Percentiles rank a stretch among this genome's conserved stretches.
Conservation (phyloP, 1,140 invertebrate species). For the Tyrophagus putrescentiae region DNA sequence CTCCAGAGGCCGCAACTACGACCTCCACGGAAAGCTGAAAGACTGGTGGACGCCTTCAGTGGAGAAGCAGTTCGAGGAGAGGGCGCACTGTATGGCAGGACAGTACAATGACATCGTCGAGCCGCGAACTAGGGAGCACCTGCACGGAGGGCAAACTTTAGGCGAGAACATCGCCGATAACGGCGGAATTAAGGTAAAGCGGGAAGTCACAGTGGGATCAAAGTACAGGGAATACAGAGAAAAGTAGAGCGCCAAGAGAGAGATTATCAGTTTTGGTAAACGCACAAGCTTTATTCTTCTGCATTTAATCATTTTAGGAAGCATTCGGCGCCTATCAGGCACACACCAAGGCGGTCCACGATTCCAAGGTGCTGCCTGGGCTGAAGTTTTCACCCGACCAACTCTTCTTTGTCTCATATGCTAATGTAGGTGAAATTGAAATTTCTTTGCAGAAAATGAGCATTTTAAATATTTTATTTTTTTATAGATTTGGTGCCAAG, state of each 20-base stretch:
- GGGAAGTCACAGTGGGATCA: no score
- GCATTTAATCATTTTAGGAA: no score
- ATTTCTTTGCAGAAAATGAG: background rate
- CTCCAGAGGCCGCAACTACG: constrained; percentile 57
- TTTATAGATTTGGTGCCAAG: background rate
- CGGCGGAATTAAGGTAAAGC: constrained; percentile 43
- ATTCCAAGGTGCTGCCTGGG: no score
- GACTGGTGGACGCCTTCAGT: constrained; percentile 72
- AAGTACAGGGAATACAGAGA: no score
- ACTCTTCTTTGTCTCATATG: constrained; percentile 67
- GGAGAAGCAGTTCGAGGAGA: constrained; percentile 52
- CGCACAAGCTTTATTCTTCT: no score
- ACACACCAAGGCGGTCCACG: no score
- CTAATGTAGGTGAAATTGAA: background rate
- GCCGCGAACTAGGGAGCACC: constrained; percentile 39
- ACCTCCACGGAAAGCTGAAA: constrained; percentile 65
- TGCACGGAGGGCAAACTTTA: constrained; percentile 31
- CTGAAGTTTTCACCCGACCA: constrained; percentile 56
- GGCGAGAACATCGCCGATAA: constrained; percentile 44
- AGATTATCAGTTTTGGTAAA: no score
- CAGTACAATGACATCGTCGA: constrained; percentile 63
- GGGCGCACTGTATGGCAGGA: constrained; percentile 65
- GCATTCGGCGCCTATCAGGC: no score
- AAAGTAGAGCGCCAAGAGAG: no score
- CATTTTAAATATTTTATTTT: background rate